Evolutionary conservation across 2,797 vertebrate species (phyloP).

Genomic region (Enteromius treurensis): DNA sequence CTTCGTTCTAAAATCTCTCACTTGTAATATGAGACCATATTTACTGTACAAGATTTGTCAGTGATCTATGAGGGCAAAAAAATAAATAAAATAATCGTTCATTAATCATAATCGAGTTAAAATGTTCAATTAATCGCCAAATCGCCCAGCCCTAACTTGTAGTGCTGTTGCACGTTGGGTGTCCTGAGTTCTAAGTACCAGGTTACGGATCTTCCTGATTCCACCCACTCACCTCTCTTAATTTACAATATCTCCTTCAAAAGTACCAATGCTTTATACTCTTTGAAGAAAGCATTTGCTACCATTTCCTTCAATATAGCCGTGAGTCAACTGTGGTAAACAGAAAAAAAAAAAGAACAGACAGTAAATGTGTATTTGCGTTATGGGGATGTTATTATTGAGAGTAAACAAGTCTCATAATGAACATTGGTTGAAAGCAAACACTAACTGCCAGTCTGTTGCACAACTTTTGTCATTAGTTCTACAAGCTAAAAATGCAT

Average conservation of each 20-base stretch:
- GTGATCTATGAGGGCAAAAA: too few species aligned
- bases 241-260: not conserved
- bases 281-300: not conserved
- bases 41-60: too few species aligned
- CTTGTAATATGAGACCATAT: too few species aligned
- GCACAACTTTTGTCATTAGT: not conserved
- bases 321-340: not conserved
- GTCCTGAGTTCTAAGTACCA: too few species aligned
- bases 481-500: not conserved
- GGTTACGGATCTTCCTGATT: too few species aligned
- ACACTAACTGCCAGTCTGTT: slow-evolving; percentile 19
- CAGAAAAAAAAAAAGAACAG: slow-evolving; percentile 13
- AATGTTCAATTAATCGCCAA: too few species aligned
- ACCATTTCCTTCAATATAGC: not conserved
- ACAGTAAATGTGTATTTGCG: not conserved
- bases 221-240: not conserved
- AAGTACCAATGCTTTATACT: not conserved
- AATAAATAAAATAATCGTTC: too few species aligned
- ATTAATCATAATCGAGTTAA: too few species aligned
- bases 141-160: too few species aligned
- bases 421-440: slow-evolving; percentile 18
- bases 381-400: slow-evolving; percentile 13
- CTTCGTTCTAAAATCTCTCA: too few species aligned
- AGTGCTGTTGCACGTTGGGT: too few species aligned
- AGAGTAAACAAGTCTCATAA: slow-evolving; percentile 23